Conservation (phyloP, 2,113 vertebrate genomes). For the Cyphomyrus discorhynchus region DNA sequence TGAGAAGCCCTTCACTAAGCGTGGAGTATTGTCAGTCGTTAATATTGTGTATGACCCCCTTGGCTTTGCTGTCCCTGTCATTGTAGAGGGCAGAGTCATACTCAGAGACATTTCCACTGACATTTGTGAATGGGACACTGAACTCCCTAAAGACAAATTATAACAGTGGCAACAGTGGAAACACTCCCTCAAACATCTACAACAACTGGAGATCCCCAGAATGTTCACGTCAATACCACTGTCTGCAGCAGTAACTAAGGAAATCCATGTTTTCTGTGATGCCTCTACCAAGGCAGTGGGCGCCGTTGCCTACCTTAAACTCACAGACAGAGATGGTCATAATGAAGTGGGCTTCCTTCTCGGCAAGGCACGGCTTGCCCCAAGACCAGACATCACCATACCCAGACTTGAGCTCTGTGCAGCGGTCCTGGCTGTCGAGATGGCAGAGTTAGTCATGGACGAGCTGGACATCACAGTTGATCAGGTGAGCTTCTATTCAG, state of each 20-base stretch:
- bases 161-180: conserved; percentile 9
- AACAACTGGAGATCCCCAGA: accelerated
- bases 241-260: not conserved
- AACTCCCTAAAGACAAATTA: not conserved
- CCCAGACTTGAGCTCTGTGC: not conserved
- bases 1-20: too few relatives aligned
- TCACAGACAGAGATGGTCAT: conserved; percentile 10
- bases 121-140: conserved; percentile 25
- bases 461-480: not conserved
- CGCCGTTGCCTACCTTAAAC: conserved; percentile 20
- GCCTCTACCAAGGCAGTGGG: conserved; percentile 12
- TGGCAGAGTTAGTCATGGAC: conserved; percentile 6
- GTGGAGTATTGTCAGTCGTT: not conserved
- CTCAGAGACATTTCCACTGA: conserved; percentile 6
- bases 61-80: conserved; percentile 3
- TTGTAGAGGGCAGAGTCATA: conserved; percentile 16
- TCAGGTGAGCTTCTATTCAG: not conserved
- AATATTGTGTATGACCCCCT: conserved; percentile 29
- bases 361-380: conserved; percentile 12
- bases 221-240: not conserved
- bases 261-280: conserved; percentile 25
- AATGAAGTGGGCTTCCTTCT: conserved; percentile 1
- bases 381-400: not conserved
- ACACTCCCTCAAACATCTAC: not conserved
- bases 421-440: conserved; percentile 14